phyloP scores from a whole-genome alignment of 2,113 vertebrate species.

The Xenus cinereus region DNA sequence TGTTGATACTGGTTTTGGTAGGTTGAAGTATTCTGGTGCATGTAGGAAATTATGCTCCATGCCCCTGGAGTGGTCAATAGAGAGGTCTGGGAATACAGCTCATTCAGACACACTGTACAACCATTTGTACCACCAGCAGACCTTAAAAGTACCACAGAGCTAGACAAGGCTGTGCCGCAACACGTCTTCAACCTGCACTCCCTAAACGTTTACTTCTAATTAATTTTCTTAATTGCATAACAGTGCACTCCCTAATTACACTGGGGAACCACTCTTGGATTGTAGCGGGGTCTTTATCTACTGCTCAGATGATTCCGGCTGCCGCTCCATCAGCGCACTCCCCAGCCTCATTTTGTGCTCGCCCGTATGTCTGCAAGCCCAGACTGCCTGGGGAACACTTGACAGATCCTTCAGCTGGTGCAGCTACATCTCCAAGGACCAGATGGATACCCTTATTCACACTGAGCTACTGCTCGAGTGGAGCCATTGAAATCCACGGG shows the following conservation, averaged over 20 bases:
- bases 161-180: background rate
- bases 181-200: background rate
- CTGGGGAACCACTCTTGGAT: background rate
- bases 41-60: background rate
- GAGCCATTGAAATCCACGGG: background rate
- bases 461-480: background rate
- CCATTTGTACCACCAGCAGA: background rate
- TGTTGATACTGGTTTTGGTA: background rate
- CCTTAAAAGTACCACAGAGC: background rate
- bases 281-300: constrained; percentile 19
- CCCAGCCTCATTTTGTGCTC: background rate
- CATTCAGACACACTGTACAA: background rate
- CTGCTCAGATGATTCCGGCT: constrained; percentile 16
- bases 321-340: background rate
- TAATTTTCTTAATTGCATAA: constrained; percentile 70
- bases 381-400: background rate
- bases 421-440: background rate
- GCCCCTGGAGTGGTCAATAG: background rate
- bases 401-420: constrained; percentile 15
- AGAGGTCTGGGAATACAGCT: background rate
- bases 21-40: background rate
- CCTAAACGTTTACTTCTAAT: constrained; percentile 36
- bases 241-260: constrained; percentile 58
- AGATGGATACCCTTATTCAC: background rate
- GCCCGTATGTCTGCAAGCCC: background rate